phyloP scores from a whole-genome alignment of 1,140 invertebrate genomes.

The Monochamus saltuarius region DNA sequence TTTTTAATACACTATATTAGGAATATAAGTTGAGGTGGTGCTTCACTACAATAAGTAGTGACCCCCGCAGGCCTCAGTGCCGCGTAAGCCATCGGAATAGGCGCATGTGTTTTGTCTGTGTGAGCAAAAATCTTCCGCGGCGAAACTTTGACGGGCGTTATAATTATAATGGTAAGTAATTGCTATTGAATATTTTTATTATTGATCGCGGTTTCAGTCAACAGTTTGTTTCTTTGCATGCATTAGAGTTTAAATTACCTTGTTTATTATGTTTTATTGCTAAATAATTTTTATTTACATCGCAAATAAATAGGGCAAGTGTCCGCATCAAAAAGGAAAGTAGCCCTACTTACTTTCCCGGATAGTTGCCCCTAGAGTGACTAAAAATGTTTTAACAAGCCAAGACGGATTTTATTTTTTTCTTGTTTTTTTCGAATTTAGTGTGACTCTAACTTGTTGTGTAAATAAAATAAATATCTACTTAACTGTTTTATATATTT shows the following conservation, averaged over 20 bases:
- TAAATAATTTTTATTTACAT: conserved; percentile 14
- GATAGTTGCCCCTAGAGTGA: conserved; percentile 8
- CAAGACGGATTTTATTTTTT: conserved; percentile 16
- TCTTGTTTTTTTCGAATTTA: conserved; percentile 11
- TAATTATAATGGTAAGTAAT: conserved; percentile 19
- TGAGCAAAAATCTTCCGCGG: conserved; percentile 10
- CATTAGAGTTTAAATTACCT: conserved; percentile 11
- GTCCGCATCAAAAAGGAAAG: conserved; percentile 4
- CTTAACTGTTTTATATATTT: conserved; percentile 2
- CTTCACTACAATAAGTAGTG: too few species aligned
- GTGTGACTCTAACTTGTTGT: conserved; percentile 4
- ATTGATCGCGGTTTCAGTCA: conserved; percentile 10
- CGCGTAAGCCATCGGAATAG: neutral
- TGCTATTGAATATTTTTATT: conserved; percentile 16
- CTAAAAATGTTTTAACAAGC: conserved; percentile 12
- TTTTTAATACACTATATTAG: too few species aligned
- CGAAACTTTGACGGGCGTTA: conserved; percentile 9
- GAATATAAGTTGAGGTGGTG: too few species aligned
- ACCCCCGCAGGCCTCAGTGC: too few species aligned
- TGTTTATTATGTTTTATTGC: conserved; percentile 13
- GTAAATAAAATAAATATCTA: conserved; percentile 14
- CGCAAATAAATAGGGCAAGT: neutral
- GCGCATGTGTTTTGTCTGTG: conserved; percentile 1
- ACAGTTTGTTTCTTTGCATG: conserved; percentile 8
- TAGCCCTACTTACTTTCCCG: conserved; percentile 3